Evolutionary conservation across 2,797 vertebrate genomes (phyloP), one percentile per base, ranked within the genome.

Genomic region (Arctocebus calabarensis): DNA sequence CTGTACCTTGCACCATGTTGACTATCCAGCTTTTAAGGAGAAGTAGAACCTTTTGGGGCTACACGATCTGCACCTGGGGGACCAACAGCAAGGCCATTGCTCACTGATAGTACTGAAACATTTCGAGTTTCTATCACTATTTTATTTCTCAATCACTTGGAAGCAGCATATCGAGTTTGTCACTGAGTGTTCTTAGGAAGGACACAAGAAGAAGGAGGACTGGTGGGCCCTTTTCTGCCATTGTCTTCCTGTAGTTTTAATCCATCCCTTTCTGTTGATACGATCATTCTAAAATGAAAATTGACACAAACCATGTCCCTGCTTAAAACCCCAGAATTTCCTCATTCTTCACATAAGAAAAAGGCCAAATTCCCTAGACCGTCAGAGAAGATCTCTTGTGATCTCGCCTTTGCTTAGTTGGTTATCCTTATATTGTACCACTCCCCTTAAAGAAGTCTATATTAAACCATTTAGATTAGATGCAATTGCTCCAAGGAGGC

Each of bases 131-230:
- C 78, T 75, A 25, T 77, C 71, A 70, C 9, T 27, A 19, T 61
- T 74, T 89, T 90, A 48, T 7, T 40, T 59, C 43, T 27, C 25
- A 61, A 94, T 73, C 89, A 62, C 40, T 40, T n/a, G 27, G 48
- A 84, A 89, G 45, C 6, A 48, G 83, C 32, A 96, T 83, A 93
- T 57, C 62, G 45, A 84, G 27, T 52, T 74, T 62, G 34, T 40
- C 55, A 81, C 16, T 88, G 37, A 88, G 59, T 79, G 86, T 95
- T 81, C 43, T 79, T 68, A 62, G 34, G 29, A 95, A 25, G 68
- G 34, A 87, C 32, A 73, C 2, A 22, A 86, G 59, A 48, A 68
- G 68, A 78, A 73, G 19, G 43, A 59, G 48, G 22, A 6, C 29
- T 34, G 4, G 25, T 45, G 16, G 40, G 8, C 6, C 6, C 14